A percentile compares a stretch with the other conserved stretches of the same genome.
Conservation (phyloP, 2,888 invertebrate genomes). For the Drosophila rubida region DNA sequence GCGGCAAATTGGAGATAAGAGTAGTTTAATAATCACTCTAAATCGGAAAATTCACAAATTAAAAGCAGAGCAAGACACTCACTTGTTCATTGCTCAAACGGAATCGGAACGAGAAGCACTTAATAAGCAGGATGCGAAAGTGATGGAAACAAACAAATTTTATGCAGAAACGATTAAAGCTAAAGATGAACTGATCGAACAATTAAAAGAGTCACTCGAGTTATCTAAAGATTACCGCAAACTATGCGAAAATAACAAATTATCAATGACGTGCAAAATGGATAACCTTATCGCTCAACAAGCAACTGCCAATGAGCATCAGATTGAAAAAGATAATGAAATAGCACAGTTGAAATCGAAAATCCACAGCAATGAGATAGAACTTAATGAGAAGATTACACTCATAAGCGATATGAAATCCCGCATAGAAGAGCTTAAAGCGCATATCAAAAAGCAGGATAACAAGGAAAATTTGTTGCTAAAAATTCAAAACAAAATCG, state of each 20-base stretch:
- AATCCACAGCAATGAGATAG: background rate
- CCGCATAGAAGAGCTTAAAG: too few species aligned
- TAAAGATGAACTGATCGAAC: background rate
- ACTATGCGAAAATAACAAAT: background rate
- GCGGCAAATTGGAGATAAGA: background rate
- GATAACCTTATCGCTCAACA: background rate
- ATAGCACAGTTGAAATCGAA: background rate
- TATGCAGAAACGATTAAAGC: background rate
- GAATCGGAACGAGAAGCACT: background rate
- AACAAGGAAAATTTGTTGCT: too few species aligned
- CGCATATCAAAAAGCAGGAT: too few species aligned
- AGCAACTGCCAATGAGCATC: background rate
- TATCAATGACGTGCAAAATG: background rate
- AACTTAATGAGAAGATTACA: background rate
- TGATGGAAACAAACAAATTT: background rate
- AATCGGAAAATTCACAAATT: background rate
- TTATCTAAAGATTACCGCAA: background rate
- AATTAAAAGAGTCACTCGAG: background rate
- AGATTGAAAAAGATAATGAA: background rate
- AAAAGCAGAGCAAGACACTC: too few species aligned
- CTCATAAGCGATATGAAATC: too few species aligned
- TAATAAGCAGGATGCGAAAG: background rate
- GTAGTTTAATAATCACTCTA: background rate
- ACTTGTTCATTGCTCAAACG: too few species aligned
- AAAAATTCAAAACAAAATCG: too few species aligned